Evolutionary conservation across 2,113 vertebrate genomes (phyloP), one percentile per base, ranked within the genome.

Genomic region (Columba livia): DNA sequence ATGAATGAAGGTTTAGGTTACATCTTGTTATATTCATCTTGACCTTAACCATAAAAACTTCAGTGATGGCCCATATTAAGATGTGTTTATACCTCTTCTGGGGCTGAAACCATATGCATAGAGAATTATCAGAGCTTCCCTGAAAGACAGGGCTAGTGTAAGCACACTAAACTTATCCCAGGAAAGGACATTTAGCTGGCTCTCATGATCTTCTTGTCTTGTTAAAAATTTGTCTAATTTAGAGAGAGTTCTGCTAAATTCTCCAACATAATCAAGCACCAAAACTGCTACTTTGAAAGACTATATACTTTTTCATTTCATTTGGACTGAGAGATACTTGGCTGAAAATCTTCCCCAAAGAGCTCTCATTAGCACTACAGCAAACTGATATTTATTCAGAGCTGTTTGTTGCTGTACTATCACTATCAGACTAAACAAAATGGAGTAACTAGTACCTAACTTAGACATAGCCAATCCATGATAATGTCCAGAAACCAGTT

Each of bases 1-100:
- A 31, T 71, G 88, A 89, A 81, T 38, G 32, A 81, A 89, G 12
- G 57, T 79, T 91, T 90, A 56, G 40, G n/a, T 65, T 94, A 84
- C 38, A 90, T 53, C 11, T 79, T 89, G 28, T 86, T 94, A 75
- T 85, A 40, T 87, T 79, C 9, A 14, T 84, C 70, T 88, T 82
- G 74, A 95, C 38, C 34, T 87, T 67, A 90, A 65, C 23, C 65
- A 85, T 88, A 93, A 96, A 95, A 93, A 10, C 7, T 25, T 75
- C 0, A 0, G 34, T 79, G 74, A 93, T 66, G 58, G 44, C 54
- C 50, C 36, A 58, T 69, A 32, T 50, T 12, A 21, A 79, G 57
- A 65, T 31, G 6, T 53, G 29, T 88, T 95, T 85, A 87, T 91
- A 40, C 4, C 10, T 85, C 54, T 85, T 85, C 50, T 85, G 85